A percentile compares a stretch with the other conserved stretches of the same genome.
Conservation (phyloP, 2,888 invertebrate species). For the Catonia carolina region DNA sequence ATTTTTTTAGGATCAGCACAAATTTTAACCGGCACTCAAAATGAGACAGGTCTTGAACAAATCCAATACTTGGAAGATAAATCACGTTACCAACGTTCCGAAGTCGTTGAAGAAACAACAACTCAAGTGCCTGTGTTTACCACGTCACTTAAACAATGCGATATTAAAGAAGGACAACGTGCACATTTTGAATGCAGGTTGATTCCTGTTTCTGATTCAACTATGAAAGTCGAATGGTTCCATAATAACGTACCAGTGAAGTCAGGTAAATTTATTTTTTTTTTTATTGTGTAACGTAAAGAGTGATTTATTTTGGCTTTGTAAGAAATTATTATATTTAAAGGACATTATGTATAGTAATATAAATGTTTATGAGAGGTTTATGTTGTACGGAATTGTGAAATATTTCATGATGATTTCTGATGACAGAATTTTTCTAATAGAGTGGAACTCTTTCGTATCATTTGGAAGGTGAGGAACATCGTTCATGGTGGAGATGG, state of each 20-base stretch:
- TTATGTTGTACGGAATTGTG: too few relatives aligned
- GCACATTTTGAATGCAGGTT: constrained; percentile 92
- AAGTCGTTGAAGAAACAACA: constrained; percentile 72
- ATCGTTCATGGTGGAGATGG: too few relatives aligned
- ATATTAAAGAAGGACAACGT: constrained; percentile 89
- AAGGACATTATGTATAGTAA: too few relatives aligned
- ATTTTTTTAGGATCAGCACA: constrained; percentile 51
- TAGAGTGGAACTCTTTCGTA: too few relatives aligned
- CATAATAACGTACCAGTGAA: constrained; percentile 85
- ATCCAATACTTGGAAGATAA: constrained; percentile 85
- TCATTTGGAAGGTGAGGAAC: too few relatives aligned
- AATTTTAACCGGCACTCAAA: constrained; percentile 77
- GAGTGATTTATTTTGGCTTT: too few relatives aligned
- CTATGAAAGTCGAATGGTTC: constrained; percentile 94
- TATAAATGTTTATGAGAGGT: too few relatives aligned
- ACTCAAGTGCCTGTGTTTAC: constrained; percentile 91
- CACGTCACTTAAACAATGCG: constrained; percentile 82
- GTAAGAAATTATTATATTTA: too few relatives aligned
- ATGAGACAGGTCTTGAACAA: constrained; percentile 80
- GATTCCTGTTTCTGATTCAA: constrained; percentile 88
- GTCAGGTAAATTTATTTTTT: constrained; percentile 50
- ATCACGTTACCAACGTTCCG: constrained; percentile 66
- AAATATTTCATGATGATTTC: too few relatives aligned
- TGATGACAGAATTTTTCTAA: too few relatives aligned
- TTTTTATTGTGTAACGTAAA: background rate